phyloP scores from a whole-genome alignment of 2,113 vertebrate species.

The Tretioscincus oriximinensis region DNA sequence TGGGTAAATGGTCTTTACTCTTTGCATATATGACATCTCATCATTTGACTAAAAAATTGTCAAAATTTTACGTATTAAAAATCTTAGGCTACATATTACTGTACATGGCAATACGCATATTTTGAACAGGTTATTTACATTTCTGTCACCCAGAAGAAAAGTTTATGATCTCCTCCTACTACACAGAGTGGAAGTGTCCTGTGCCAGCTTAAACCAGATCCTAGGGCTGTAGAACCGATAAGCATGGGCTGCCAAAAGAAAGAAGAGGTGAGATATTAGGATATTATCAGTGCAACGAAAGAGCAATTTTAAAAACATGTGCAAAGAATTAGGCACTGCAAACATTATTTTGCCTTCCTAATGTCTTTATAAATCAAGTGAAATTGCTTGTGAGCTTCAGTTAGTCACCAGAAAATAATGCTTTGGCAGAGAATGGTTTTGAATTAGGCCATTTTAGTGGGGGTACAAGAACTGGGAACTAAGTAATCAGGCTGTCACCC shows the following conservation, averaged over 20 bases:
- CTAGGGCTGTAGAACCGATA: slow-evolving; percentile 82
- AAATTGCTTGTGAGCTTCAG: neutral
- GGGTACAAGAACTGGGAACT: too few species aligned
- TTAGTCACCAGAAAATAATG: neutral
- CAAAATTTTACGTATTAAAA: slow-evolving; percentile 17
- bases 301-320: neutral
- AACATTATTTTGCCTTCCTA: neutral
- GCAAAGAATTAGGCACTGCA: neutral
- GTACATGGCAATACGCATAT: neutral
- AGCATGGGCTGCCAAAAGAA: slow-evolving; percentile 82
- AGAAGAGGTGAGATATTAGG: slow-evolving; percentile 23
- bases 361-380: neutral
- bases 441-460: neutral
- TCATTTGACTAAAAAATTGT: slow-evolving; percentile 3
- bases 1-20: neutral
- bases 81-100: too few species aligned
- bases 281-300: neutral
- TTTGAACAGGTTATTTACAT: slow-evolving; percentile 73
- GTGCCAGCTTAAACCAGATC: slow-evolving; percentile 94
- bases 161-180: slow-evolving; percentile 88
- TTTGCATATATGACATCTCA: neutral
- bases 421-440: neutral
- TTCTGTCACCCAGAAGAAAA: slow-evolving; percentile 95
- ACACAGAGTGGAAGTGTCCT: slow-evolving; percentile 89
- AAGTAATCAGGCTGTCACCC: too few species aligned